Conservation (phyloP, 2,888 invertebrate genomes). For the Brenthis ino region DNA sequence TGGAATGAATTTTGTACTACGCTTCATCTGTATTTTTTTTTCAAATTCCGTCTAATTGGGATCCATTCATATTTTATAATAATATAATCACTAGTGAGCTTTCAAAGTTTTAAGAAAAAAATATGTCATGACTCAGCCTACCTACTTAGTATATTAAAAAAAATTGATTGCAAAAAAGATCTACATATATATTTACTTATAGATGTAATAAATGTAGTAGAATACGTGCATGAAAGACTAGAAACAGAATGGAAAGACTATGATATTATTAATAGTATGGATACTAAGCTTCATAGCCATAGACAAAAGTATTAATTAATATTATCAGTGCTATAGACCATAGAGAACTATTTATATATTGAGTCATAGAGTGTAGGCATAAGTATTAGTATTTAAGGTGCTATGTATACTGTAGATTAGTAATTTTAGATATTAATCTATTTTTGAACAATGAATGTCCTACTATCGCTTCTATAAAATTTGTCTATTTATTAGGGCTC, state of each 20-base stretch:
- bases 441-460: no score
- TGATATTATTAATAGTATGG: conserved; percentile 5
- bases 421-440: background rate
- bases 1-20: no score
- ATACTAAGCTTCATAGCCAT: background rate
- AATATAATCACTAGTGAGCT: no score
- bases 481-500: no score
- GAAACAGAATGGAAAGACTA: conserved; percentile 11
- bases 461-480: no score
- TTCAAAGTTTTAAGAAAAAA: no score
- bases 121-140: no score
- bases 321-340: background rate
- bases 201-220: background rate
- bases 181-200: background rate
- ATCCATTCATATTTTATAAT: no score
- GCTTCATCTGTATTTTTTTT: no score
- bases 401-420: conserved; percentile 4
- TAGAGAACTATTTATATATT: background rate
- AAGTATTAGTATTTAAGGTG: conserved; percentile 4
- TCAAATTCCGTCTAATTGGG: no score
- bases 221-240: conserved; percentile 11
- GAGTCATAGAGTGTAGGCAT: background rate
- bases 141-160: no score
- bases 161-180: no score
- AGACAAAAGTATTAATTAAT: background rate